Percentiles rank a stretch among this genome's conserved stretches.
These are phyloP conservation scores for Drosophila borborema DNA, from an alignment of 2,888 invertebrate species.

Conservation along the genomic window DNA sequence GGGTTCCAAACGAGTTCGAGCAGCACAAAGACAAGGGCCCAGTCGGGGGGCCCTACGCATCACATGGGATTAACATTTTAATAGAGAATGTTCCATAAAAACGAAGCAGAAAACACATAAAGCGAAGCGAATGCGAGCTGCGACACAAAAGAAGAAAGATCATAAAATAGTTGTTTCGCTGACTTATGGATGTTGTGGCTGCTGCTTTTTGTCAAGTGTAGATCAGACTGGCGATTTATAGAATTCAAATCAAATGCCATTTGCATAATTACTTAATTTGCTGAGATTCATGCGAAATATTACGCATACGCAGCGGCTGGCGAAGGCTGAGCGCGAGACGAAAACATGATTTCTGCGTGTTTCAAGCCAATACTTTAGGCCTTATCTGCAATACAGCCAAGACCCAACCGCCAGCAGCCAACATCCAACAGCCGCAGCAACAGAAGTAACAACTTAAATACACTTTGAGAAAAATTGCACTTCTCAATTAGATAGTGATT, in stretches of 20 bases:
- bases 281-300: slow-evolving; percentile 27
- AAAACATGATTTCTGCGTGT: slow-evolving; percentile 64
- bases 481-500: background rate
- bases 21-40: slow-evolving; percentile 44
- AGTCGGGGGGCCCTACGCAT: slow-evolving; percentile 32
- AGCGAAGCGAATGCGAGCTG: slow-evolving; percentile 50
- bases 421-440: slow-evolving; percentile 5
- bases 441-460: background rate
- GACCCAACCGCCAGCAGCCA: slow-evolving; percentile 2
- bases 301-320: slow-evolving; percentile 57
- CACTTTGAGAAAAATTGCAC: background rate
- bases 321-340: slow-evolving; percentile 10
- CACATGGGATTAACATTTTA: slow-evolving; percentile 71
- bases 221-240: slow-evolving; percentile 70
- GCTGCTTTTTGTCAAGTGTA: slow-evolving; percentile 45
- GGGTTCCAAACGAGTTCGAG: slow-evolving; percentile 59
- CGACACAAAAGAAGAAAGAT: slow-evolving; percentile 16
- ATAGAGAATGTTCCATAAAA: slow-evolving; percentile 72
- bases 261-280: slow-evolving; percentile 77
- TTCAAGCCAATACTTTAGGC: slow-evolving; percentile 28
- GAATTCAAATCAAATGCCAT: slow-evolving; percentile 63
- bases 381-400: slow-evolving; percentile 31
- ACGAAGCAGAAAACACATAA: slow-evolving; percentile 48
- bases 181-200: slow-evolving; percentile 13
- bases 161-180: slow-evolving; percentile 19